Base-by-base conservation (phyloP, 2,888 invertebrate genomes). In the Isotomurus palustris region DNA sequence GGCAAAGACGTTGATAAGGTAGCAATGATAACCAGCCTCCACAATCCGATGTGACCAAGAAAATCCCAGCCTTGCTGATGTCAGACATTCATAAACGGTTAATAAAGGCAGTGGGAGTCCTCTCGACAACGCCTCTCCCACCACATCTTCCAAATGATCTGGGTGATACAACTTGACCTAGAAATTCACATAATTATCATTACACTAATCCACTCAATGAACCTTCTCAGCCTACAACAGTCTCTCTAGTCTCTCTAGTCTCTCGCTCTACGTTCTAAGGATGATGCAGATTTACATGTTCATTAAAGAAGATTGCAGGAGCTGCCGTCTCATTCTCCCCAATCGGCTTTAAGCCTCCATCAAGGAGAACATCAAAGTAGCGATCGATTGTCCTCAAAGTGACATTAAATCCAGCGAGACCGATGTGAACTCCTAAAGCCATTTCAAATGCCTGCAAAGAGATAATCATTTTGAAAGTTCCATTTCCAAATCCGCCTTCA, bases 21-120 rank as follows among this genome's bases (percentile, higher is more conserved):
- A 64, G 35, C 58, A 61, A 54, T 70, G 70, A 40, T 67, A 70
- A 25, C 70, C 70, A 10, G 68, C 67, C 48, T 70, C 68, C 8
- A 67, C 49, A 10, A 70, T 56, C 25, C 55, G 40, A 32, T 70
- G 70, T 53, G 70, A 66, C 70, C 68, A 68, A 35, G 60, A 62
- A 40, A 70, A 70, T 21, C 67, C 68, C 25, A 56, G 10, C 19
- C 49, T 58, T 6, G 67, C 60, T 4, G 66, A 64, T 8, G 67
- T 58, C n/a, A 70, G 52, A 53, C 68, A 70, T 12, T 62, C 56
- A 27, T 66, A 59, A 40, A 60, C 62, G 19, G 66, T 60, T 5
- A 70, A 56, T 17, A 70, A 52, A 3, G 70, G 70, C 24, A 65
- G 64, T 35, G 70, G 68, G 19, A 69, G 58, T 22, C 70, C 70